These are phyloP conservation scores for Triplophysa bombifrons DNA, from an alignment of 2,797 vertebrate species.

Conservation along the genomic window DNA sequence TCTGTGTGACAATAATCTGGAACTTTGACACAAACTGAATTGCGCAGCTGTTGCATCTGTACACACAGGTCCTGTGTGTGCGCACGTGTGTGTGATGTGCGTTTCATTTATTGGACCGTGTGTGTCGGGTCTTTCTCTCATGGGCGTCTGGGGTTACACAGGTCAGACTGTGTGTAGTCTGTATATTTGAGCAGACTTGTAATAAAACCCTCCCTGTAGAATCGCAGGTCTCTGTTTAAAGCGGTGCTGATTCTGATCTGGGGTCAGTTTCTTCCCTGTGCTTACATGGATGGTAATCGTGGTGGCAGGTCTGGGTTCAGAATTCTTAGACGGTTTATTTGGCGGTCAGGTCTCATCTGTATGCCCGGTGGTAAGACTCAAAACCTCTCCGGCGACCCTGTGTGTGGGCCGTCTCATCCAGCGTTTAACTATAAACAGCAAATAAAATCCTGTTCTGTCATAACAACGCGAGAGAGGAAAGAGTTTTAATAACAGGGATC, in stretches of 20 bases:
- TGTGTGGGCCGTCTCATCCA: conserved; percentile 70
- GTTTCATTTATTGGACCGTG: too few relatives aligned
- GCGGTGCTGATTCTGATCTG: conserved; percentile 11
- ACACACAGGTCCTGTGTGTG: conserved; percentile 24
- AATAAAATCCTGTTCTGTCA: conserved; percentile 53
- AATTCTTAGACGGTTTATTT: not conserved
- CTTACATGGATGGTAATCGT: not conserved
- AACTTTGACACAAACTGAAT: conserved; percentile 63
- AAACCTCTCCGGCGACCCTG: conserved; percentile 14
- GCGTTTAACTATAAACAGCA: conserved; percentile 51
- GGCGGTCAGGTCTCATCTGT: conserved; percentile 45
- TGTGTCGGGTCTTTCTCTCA: conserved; percentile 57
- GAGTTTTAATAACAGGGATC: not conserved
- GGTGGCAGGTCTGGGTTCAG: conserved; percentile 6
- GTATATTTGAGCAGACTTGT: conserved; percentile 6
- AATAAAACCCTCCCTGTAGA: conserved; percentile 29
- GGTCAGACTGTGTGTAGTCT: conserved; percentile 28
- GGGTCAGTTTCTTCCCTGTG: not conserved
- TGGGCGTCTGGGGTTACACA: not conserved
- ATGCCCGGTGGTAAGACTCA: conserved; percentile 21
- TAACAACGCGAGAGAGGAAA: conserved; percentile 22
- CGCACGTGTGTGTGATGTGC: not conserved
- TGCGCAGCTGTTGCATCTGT: conserved; percentile 71
- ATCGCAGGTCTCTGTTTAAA: conserved; percentile 13
- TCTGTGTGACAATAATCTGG: conserved; percentile 66